These are phyloP conservation scores for Acanthopagrus latus DNA, from an alignment of 2,797 vertebrate species.

Conservation along the genomic window DNA sequence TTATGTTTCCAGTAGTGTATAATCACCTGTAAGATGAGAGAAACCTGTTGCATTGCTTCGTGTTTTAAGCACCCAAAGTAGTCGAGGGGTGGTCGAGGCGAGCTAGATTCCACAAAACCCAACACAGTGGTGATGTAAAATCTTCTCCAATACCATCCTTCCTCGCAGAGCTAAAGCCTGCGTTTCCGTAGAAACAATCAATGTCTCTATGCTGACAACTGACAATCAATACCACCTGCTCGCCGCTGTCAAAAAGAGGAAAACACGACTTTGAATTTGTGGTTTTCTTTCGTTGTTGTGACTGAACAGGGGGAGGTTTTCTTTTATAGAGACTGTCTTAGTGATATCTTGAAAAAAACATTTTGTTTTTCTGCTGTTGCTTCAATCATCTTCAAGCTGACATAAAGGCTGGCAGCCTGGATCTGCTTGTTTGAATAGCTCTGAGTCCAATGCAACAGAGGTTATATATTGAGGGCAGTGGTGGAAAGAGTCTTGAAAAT, in stretches of 20 bases:
- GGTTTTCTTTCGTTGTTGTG: conserved; percentile 8
- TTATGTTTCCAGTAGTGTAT: too few relatives aligned
- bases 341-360: conserved; percentile 2
- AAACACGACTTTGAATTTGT: conserved; percentile 13
- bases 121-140: too few relatives aligned
- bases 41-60: background rate
- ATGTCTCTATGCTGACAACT: conserved; percentile 21
- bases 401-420: background rate
- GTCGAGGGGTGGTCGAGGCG: too few relatives aligned
- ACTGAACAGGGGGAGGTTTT: background rate
- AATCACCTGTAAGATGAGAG: too few relatives aligned
- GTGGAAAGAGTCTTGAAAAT: too few relatives aligned
- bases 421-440: background rate
- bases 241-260: conserved; percentile 14
- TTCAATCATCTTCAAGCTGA: conserved; percentile 11
- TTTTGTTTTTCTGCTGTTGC: conserved; percentile 3
- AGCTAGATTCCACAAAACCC: too few relatives aligned
- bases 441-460: background rate
- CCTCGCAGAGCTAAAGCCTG: background rate
- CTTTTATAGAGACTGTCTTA: background rate
- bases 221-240: conserved; percentile 25
- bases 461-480: too few relatives aligned
- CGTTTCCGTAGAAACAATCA: conserved; percentile 14
- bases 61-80: too few relatives aligned
- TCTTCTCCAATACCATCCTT: background rate